Base-by-base conservation (phyloP, 2,797 vertebrate genomes). In the Onychomys arenicola region DNA sequence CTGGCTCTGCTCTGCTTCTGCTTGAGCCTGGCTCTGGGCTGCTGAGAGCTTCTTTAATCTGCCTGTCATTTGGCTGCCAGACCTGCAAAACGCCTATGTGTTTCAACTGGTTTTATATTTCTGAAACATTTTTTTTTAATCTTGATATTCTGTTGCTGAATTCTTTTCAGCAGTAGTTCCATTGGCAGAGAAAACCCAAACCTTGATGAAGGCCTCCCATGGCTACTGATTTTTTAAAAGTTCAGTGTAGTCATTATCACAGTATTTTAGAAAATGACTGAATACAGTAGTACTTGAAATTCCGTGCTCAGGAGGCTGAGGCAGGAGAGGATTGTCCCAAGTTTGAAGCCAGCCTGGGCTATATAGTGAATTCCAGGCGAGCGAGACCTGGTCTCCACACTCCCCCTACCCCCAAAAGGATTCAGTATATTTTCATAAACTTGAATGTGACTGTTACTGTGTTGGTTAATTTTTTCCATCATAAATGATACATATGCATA, bases 61-160 rank as follows among this genome's bases (percentile, higher is more conserved):
- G 25, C 88, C 46, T 69, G 37, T 82, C 17, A 14, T 65, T 77
- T 81, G n/a, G 34, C 63, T 78, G 59, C 11, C 6, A 65, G 52
- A 13, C 5, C 67, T 69, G 61, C 75, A 52, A 57, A 84, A 63
- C 13, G 1, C 32, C 46, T 82, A 27, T 8, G 0, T 43, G 16
- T 94, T 95, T 86, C 90, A 78, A 37, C 52, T n/a, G 29, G 71
- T 37, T 93, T 92, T 85, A 37, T 84, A 8, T 69, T 91, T 94
- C 43, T 16, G 71, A 90, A 75, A 46, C 2, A 59, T 52, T 90
- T 85, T 81, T 89, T 91, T 95, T 91, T 49, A 21, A 86, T 87
- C 27, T 23, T 32, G 32, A 27, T 59, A 34, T 83, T 90, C 78
- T 90, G 57, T 52, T 89, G 49, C 52, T 32, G 93, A 25, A 80